A percentile compares a stretch with the other conserved stretches of the same genome.
Evolutionary conservation across 2,113 vertebrate species (phyloP).

Genomic region (Connochaetes taurinus): DNA sequence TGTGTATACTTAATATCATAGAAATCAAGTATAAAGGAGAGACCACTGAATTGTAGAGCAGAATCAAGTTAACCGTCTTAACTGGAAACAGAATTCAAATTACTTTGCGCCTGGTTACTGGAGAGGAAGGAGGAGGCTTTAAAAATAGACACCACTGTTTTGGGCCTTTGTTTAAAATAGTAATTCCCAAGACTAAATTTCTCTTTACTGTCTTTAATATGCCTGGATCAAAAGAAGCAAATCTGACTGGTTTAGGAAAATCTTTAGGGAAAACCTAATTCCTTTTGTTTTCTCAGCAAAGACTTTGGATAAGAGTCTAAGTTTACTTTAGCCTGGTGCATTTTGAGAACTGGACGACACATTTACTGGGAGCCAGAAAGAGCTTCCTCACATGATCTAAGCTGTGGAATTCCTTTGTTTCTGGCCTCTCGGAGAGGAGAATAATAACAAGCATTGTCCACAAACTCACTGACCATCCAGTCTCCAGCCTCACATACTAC

Average conservation of each 20-base stretch:
- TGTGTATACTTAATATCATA: not conserved
- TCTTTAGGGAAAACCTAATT: constrained; percentile 52
- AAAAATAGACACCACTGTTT: constrained; percentile 39
- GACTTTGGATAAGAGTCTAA: constrained; percentile 40
- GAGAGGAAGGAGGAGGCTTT: constrained; percentile 26
- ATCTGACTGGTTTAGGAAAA: constrained; percentile 29
- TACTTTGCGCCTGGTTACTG: constrained; percentile 5
- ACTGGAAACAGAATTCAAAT: constrained; percentile 42
- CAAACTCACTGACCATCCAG: constrained; percentile 24
- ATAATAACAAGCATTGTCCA: constrained; percentile 35
- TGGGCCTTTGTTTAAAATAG: constrained; percentile 53
- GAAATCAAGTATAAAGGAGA: not conserved
- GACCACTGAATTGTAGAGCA: not conserved
- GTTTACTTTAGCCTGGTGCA: constrained; percentile 33
- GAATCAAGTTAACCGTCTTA: not conserved
- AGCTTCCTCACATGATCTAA: constrained; percentile 27
- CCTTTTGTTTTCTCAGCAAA: constrained; percentile 49
- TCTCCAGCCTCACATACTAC: constrained; percentile 6
- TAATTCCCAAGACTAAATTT: constrained; percentile 50
- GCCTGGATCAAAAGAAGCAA: constrained; percentile 33
- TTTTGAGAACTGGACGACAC: constrained; percentile 35
- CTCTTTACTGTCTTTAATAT: constrained; percentile 23
- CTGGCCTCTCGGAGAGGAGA: constrained; percentile 27
- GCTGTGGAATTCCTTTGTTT: constrained; percentile 61
- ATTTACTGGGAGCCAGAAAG: constrained; percentile 28